phyloP scores from a whole-genome alignment of 2,888 invertebrate species.

The Drosophila algonquin region DNA sequence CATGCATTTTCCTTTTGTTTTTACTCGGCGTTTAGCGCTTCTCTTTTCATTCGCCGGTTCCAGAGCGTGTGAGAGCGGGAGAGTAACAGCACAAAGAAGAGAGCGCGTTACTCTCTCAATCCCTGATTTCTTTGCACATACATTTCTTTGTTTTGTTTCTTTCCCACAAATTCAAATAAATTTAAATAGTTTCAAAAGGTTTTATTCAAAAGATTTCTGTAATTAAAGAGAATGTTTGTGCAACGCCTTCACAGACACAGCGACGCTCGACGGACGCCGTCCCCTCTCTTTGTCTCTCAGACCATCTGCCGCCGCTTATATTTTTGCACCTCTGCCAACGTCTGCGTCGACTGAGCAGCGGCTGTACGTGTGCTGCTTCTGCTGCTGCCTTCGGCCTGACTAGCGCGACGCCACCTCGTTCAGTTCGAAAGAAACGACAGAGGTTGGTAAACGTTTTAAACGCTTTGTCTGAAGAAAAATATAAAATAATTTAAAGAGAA shows the following conservation, averaged over 20 bases:
- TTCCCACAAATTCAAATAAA: not conserved
- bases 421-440: constrained; percentile 57
- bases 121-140: not conserved
- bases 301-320: constrained; percentile 45
- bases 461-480: not conserved
- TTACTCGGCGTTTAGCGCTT: constrained; percentile 66
- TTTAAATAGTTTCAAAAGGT: not conserved
- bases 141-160: constrained; percentile 28
- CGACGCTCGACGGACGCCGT: constrained; percentile 9
- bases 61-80: constrained; percentile 11
- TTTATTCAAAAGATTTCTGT: not conserved
- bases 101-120: constrained; percentile 2
- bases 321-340: constrained; percentile 43
- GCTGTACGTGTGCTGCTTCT: constrained; percentile 29
- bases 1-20: constrained; percentile 67
- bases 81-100: constrained; percentile 7
- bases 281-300: constrained; percentile 4
- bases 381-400: constrained; percentile 50
- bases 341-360: constrained; percentile 16
- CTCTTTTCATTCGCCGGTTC: constrained; percentile 54
- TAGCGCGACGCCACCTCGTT: constrained; percentile 58
- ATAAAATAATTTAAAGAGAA: not conserved
- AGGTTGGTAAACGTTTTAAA: constrained; percentile 63
- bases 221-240: not conserved
- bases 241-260: constrained; percentile 2